Base-by-base conservation (phyloP, 2,113 vertebrate genomes). In the Nematolebias whitei region DNA sequence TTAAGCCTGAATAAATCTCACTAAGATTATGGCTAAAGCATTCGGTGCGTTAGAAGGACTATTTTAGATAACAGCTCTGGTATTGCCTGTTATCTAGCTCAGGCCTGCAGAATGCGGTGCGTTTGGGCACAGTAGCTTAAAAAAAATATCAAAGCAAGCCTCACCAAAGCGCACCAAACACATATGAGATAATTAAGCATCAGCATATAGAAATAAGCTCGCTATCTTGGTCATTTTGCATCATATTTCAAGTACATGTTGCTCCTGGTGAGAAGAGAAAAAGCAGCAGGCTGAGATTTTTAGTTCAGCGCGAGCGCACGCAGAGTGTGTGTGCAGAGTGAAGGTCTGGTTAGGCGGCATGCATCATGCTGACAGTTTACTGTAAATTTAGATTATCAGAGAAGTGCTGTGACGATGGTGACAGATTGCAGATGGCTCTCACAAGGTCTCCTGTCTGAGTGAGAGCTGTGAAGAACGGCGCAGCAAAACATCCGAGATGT, bases 301-400 rank as follows among this genome's bases (percentile, higher is more conserved):
- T 68, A 32, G 72, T 67, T 53, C 71, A 53, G 55, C 57, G 45
- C 64, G 57, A 58, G 71, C 47, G 53, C 56, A 74, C 45, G 68
- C 63, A n/a, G n/a, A n/a, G n/a, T n/a, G n/a, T n/a, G n/a, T n/a
- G n/a, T 73, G 79, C 49, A 61, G 83, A 85, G 82, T 86, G 85
- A 87, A 86, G 83, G 80, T 78, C 82, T 80, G 66, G 82, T 85
- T 78, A 76, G 77, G 23, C 51, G 48, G 39, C 20, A 90, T 88
- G 67, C 64, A 87, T 90, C 83, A 89, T 23, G 32, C 63, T 87
- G 90, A 87, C 88, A 89, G 60, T 81, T 79, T 88, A 89, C 88
- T 88, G 90, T 90, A 89, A 88, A 91, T 89, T 85, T 83, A 83
- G 85, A 86, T 90, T 70, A 90, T 86, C 76, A 84, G 80, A 85